Percentiles rank a stretch among this genome's conserved stretches.
Conservation (phyloP, 2,113 vertebrate species). For the Oceanites oceanicus region DNA sequence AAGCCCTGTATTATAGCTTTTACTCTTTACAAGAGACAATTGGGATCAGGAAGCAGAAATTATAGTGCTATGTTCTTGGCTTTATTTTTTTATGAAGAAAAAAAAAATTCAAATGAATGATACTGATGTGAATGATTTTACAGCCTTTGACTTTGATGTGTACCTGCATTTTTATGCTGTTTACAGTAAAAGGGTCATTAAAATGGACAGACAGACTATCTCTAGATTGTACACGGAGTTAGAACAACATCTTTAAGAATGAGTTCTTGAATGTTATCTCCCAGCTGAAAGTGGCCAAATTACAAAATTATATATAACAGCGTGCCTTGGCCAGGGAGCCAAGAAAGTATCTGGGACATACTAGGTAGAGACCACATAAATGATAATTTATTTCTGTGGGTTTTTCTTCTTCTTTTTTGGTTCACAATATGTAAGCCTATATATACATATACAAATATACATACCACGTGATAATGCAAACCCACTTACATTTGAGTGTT, state of each 20-base stretch:
- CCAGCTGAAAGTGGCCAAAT: not conserved
- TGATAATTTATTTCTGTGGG: not conserved
- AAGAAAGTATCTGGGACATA: not conserved
- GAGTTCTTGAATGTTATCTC: not conserved
- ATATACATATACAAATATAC: not conserved
- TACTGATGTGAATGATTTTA: not conserved
- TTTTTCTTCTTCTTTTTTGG: not conserved
- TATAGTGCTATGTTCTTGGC: not conserved
- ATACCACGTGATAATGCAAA: not conserved
- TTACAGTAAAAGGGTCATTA: not conserved
- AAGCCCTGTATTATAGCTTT: not conserved
- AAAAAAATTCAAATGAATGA: not conserved
- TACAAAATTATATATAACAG: not conserved
- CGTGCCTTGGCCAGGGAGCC: not conserved
- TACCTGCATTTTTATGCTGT: not conserved
- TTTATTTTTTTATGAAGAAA: not conserved
- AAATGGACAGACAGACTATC: not conserved
- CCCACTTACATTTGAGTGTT: not conserved
- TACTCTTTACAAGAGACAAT: not conserved
- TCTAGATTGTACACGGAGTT: not conserved
- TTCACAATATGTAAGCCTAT: not conserved
- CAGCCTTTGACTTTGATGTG: not conserved
- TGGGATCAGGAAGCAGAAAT: not conserved
- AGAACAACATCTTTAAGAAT: not conserved
- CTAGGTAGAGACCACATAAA: not conserved